Conservation (phyloP, 1,140 invertebrate species). For the Antheraea mylitta region DNA sequence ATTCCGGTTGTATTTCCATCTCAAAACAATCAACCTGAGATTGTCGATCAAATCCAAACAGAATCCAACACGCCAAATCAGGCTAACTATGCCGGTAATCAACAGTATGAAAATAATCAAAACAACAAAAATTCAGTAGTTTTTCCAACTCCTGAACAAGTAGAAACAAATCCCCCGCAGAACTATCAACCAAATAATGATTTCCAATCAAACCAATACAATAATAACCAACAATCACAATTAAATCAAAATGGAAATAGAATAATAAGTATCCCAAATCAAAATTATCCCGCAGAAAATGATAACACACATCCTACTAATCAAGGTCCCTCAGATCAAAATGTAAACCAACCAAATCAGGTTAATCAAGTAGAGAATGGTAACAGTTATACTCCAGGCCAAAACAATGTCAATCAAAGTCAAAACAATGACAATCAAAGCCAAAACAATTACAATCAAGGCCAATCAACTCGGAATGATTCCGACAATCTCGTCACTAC, state of each 20-base stretch:
- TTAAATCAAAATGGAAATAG: neutral
- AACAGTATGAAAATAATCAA: neutral
- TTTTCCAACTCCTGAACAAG: neutral
- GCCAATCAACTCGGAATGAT: slow-evolving; percentile 18
- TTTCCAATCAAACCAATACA: neutral
- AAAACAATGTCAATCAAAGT: slow-evolving; percentile 16
- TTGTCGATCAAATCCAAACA: neutral
- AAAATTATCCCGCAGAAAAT: neutral
- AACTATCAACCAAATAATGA: neutral
- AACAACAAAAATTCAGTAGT: neutral
- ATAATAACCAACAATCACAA: neutral
- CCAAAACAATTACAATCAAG: slow-evolving; percentile 9
- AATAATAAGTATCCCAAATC: neutral
- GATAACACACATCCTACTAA: neutral
- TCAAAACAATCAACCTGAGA: neutral
- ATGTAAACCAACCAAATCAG: neutral
- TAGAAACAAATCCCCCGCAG: neutral
- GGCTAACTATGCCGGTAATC: neutral
- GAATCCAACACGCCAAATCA: neutral
- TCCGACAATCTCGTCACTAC: neutral
- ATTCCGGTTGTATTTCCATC: neutral
- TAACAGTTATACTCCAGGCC: neutral
- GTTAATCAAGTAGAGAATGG: neutral
- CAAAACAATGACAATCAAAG: slow-evolving; percentile 18
- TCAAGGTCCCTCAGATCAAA: neutral